A percentile compares a stretch with the other conserved stretches of the same genome.
These are phyloP conservation scores for Arothron firmamentum DNA, from an alignment of 2,113 vertebrate species.

Conservation along the genomic window DNA sequence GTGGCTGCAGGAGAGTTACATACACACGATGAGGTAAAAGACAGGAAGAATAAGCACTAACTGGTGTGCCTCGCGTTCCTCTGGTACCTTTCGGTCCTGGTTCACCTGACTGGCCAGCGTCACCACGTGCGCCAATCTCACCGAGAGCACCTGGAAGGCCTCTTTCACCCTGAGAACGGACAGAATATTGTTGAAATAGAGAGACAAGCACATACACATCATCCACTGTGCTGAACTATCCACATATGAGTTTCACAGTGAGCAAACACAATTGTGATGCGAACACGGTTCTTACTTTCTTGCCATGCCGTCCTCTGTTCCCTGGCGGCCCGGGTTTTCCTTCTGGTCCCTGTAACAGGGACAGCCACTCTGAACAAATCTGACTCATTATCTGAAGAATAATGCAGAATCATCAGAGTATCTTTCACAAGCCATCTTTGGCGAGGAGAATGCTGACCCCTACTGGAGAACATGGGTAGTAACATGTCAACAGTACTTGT, in stretches of 20 bases:
- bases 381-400: not conserved
- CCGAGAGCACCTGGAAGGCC: slow-evolving; percentile 82
- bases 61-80: slow-evolving; percentile 86
- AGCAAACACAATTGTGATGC: not conserved
- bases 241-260: not conserved
- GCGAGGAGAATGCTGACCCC: slow-evolving; percentile 53
- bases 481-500: not conserved
- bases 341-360: slow-evolving; percentile 82
- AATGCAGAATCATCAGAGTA: not conserved
- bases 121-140: slow-evolving; percentile 80
- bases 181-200: not conserved
- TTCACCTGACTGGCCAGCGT: slow-evolving; percentile 78
- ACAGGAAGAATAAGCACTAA: slow-evolving; percentile 67
- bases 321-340: slow-evolving; percentile 84
- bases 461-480: slow-evolving; percentile 44
- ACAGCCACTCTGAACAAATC: slow-evolving; percentile 4
- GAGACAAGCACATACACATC: not conserved
- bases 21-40: not conserved
- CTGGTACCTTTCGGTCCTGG: slow-evolving; percentile 87
- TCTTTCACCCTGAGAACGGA: slow-evolving; percentile 82
- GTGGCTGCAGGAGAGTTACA: too few relatives aligned
- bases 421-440: slow-evolving; percentile 14
- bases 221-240: not conserved
- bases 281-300: slow-evolving; percentile 78
- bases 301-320: slow-evolving; percentile 85